Percentiles rank a stretch among this genome's conserved stretches.
phyloP scores from a whole-genome alignment of 1,140 invertebrate species.

The Arion vulgaris region DNA sequence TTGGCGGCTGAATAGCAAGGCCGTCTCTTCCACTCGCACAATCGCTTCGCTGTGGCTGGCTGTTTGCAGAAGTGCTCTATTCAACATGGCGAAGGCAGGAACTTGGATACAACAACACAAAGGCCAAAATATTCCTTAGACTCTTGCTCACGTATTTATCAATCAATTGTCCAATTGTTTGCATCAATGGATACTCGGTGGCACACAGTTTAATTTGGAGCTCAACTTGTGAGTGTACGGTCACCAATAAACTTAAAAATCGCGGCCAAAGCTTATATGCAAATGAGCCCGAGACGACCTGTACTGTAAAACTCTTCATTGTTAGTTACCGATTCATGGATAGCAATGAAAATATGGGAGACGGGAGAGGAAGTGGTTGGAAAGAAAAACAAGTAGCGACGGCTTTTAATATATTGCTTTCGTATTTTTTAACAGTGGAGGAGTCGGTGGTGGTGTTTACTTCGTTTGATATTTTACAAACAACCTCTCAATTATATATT shows the following conservation, averaged over 20 bases:
- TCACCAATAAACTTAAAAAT: neutral
- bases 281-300: neutral
- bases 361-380: too few relatives aligned
- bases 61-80: neutral
- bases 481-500: too few relatives aligned
- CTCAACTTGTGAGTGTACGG: neutral
- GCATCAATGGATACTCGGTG: neutral
- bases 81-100: neutral
- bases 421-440: too few relatives aligned
- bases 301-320: neutral
- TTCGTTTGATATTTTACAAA: too few relatives aligned
- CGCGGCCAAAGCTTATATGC: constrained; percentile 23
- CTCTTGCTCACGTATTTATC: neutral
- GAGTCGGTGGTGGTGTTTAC: too few relatives aligned
- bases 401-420: too few relatives aligned
- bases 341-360: neutral
- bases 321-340: neutral
- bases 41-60: neutral
- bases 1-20: too few relatives aligned
- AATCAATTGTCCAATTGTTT: neutral
- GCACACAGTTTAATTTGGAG: neutral
- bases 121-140: neutral
- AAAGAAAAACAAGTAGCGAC: too few relatives aligned
- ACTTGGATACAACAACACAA: neutral
- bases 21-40: neutral